Evolutionary conservation across 2,888 invertebrate genomes (phyloP), one percentile per base, ranked within the genome.

Genomic region (Sinentomon sp.): DNA sequence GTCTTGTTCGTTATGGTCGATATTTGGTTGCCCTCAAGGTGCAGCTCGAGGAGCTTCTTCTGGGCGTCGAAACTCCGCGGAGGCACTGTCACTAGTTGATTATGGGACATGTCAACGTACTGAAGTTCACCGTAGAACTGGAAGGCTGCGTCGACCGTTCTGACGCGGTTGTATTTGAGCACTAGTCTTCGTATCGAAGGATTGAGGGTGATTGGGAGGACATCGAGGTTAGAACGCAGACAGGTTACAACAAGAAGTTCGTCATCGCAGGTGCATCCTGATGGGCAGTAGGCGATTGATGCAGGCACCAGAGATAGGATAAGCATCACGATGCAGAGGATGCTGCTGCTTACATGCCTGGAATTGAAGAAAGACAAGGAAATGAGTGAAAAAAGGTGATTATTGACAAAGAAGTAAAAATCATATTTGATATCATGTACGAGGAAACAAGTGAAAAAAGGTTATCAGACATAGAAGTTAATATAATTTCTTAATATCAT

Each of bases 201-300:
- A 57, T 85, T 85, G 40, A 85, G 60, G 3, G 80, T 76, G 47
- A 83, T 83, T 38, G 83, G 83, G 38, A 85, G 65, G 33, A 80
- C 77, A 56, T 80, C 80, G 38, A 85, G 61, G 43, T 73, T 73
- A 48, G 77, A 77, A 49, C 69, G 71, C 45, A 76, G 69, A 55
- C 83, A 85, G 43, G 69, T 68, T 30, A 82, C 83, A 36, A 75
- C 72, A 42, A 77, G 65, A 7, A 73, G 78, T 42, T 78, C 78
- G 50, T 85, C 83, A 56, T 83, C 75, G 59, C 85, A 85, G 51
- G 61, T 65, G 56, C 85, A 85, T 43, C 73, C 75, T 39, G 57
- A 64, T n/a, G 83, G 83, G 50, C 83, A 85, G 56, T 75, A 69
- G 34, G 71, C 71, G 40, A 69, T 56, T 20, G 65, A 66, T 21